A percentile compares a stretch with the other conserved stretches of the same genome.
These are phyloP conservation scores for Ictalurus furcatus DNA, from an alignment of 2,113 vertebrate genomes.

Conservation along the genomic window DNA sequence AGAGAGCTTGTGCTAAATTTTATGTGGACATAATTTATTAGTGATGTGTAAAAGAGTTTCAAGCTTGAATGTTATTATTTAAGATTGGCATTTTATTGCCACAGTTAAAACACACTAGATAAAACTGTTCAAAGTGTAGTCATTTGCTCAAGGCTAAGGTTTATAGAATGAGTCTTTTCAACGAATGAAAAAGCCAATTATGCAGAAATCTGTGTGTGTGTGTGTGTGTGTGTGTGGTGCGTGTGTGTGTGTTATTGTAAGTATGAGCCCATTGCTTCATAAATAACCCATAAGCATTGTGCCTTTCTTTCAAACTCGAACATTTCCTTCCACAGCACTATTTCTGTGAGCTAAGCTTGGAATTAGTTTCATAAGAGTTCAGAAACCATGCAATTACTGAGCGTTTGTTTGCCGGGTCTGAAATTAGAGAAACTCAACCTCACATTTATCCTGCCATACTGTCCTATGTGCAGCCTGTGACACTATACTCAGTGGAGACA, in stretches of 20 bases:
- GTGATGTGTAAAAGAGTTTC: slow-evolving; percentile 16
- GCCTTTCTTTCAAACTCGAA: slow-evolving; percentile 57
- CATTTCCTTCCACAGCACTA: slow-evolving; percentile 53
- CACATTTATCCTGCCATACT: slow-evolving; percentile 47
- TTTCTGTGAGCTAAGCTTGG: slow-evolving; percentile 51
- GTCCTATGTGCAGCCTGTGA: slow-evolving; percentile 36
- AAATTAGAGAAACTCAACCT: slow-evolving; percentile 54
- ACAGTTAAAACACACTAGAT: neutral
- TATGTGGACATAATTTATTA: slow-evolving; percentile 27
- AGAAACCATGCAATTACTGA: slow-evolving; percentile 55
- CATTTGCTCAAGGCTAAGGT: neutral
- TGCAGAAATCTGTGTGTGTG: slow-evolving; percentile 53
- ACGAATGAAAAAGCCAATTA: neutral
- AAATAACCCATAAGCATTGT: slow-evolving; percentile 47
- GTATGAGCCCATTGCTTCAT: slow-evolving; percentile 46
- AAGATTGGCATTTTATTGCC: slow-evolving; percentile 14
- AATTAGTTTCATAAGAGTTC: slow-evolving; percentile 43
- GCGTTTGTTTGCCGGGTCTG: slow-evolving; percentile 36
- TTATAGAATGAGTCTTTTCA: neutral
- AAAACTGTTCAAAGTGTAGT: neutral
- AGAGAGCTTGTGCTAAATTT: slow-evolving; percentile 25
- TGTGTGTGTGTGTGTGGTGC: slow-evolving; percentile 52
- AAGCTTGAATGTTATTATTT: slow-evolving; percentile 13
- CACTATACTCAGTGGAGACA: slow-evolving; percentile 35
- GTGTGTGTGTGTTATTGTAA: slow-evolving; percentile 53